These are phyloP conservation scores for Artemia franciscana DNA, from an alignment of 1,140 invertebrate species.

Conservation along the genomic window DNA sequence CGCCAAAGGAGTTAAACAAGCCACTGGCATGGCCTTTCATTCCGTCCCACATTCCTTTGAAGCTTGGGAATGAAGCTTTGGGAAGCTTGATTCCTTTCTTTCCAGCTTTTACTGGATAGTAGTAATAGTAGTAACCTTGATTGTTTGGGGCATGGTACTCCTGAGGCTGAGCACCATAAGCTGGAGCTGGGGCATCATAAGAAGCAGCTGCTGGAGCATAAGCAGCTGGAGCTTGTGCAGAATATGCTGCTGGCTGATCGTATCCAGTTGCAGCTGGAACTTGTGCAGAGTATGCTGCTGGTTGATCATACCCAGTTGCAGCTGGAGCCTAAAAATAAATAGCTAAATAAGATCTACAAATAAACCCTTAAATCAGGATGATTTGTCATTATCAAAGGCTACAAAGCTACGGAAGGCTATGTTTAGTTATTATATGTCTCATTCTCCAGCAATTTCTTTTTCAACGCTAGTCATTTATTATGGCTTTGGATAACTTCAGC, in stretches of 20 bases:
- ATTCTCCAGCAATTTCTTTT: no score
- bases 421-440: no score
- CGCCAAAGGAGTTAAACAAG: neutral
- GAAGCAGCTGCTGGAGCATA: constrained; percentile 5
- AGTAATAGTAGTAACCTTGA: constrained; percentile 10
- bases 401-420: no score
- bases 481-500: no score
- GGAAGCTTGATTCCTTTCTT: constrained; percentile 5
- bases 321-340: neutral
- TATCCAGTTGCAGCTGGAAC: neutral
- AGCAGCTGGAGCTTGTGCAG: constrained; percentile 1
- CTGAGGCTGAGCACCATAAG: neutral
- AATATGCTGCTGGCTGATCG: neutral
- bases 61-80: constrained; percentile 2
- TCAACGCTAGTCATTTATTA: no score
- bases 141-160: constrained; percentile 8
- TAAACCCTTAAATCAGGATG: no score
- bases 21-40: neutral
- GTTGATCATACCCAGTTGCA: neutral
- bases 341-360: no score
- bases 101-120: constrained; percentile 10
- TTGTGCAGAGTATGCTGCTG: neutral
- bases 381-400: no score
- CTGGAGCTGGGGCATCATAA: constrained; percentile 4
- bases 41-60: neutral